Evolutionary conservation across 2,113 vertebrate species (phyloP), one percentile per base, ranked within the genome.

Genomic region (Pterophyllum scalare): DNA sequence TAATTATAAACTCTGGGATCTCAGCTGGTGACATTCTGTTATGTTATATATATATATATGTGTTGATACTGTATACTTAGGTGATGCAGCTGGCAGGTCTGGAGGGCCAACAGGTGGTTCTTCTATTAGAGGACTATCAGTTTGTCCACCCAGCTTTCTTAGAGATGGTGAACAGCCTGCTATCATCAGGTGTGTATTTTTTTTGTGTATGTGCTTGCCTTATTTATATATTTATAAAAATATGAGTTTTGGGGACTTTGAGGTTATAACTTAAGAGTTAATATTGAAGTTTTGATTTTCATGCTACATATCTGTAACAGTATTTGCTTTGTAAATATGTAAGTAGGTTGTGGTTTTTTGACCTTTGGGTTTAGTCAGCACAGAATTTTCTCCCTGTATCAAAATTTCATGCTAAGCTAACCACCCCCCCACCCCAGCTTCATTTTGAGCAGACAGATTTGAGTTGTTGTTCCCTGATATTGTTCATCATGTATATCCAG

Each of bases 101-200:
- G 62, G 98, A 99, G 67, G 97, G 97, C 10, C 97, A 98, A 22
- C 98, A 99, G 92, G 96, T 97, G 12, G 96, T 99, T 4, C 88
- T 99, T 3, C 92, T 99, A 70, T 95, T 99, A 0, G 98, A 99
- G 87, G 98, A 99, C 80, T 97, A 98, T 89, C 98, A 99, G 87
- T 97, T 99, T 92, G 95, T 99, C 26, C 96, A 98, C 54, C 92
- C 96, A 19, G 82, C 96, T 0, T 99, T 99, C 90, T 92, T 99
- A 79, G 98, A 99, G 94, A 99, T 99, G 97, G 94, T 99, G 83
- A 99, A 99, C 91, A 99, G 98, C 90, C 96, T 99, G 59, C 91
- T 99, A 33, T 98, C 98, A 74, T 99, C 98, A 95, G 98, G 98
- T 96, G 79, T 89, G 80, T 62, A 24, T 54, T 79, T 5, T 77